phyloP scores from a whole-genome alignment of 2,113 vertebrate species.

The Microcebus murinus region DNA sequence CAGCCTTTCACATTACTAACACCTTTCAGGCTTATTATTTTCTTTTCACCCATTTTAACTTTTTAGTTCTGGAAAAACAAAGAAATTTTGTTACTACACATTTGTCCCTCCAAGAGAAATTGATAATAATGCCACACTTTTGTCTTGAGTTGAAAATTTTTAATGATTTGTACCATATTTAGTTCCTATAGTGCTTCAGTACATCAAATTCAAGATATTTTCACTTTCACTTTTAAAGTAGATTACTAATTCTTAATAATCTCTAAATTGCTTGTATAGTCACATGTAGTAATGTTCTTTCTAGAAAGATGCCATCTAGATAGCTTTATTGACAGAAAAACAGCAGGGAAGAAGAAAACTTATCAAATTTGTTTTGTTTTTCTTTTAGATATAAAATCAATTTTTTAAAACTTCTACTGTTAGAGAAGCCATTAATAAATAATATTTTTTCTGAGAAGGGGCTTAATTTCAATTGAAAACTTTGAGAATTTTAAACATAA shows the following conservation, averaged over 20 bases:
- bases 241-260: background rate
- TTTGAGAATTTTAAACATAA: background rate
- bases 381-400: background rate
- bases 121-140: background rate
- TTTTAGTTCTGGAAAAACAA: background rate
- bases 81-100: background rate
- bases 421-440: background rate
- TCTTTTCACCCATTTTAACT: background rate
- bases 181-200: background rate
- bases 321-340: background rate
- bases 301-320: background rate
- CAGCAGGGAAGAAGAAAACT: background rate
- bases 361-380: slow-evolving; percentile 11
- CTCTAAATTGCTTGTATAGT: background rate
- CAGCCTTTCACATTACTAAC: background rate
- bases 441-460: background rate
- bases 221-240: background rate
- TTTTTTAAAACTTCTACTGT: background rate
- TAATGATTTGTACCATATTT: background rate
- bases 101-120: background rate
- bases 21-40: background rate
- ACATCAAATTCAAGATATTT: background rate
- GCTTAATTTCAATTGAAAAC: background rate
- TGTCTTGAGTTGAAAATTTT: background rate
- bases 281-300: background rate